phyloP scores from a whole-genome alignment of 2,888 invertebrate genomes.

The Nymphalis urticae region DNA sequence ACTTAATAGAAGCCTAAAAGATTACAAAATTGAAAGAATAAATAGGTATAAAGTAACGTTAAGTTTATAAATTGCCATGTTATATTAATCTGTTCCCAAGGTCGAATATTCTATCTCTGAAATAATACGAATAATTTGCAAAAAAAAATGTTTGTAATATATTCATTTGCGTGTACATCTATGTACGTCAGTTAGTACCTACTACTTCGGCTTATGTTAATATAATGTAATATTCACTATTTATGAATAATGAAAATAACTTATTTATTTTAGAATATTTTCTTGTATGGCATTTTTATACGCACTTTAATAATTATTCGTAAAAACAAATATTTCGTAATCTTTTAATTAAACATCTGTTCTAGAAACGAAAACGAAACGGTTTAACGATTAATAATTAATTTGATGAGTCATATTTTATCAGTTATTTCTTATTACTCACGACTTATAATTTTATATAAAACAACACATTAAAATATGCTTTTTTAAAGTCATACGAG shows the following conservation, averaged over 20 bases:
- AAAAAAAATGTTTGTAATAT: too few species aligned
- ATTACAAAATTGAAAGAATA: too few species aligned
- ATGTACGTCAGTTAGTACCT: too few species aligned
- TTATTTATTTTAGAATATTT: not conserved
- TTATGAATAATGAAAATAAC: not conserved
- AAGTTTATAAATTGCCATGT: too few species aligned
- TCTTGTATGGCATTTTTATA: not conserved
- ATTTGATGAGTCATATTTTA: slow-evolving; percentile 33
- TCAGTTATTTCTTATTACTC: slow-evolving; percentile 20
- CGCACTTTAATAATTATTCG: not conserved
- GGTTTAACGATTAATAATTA: slow-evolving; percentile 37
- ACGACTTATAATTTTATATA: slow-evolving; percentile 15
- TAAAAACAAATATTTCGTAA: slow-evolving; percentile 14
- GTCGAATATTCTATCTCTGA: too few species aligned
- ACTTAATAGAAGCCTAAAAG: too few species aligned
- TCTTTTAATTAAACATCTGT: slow-evolving; percentile 35
- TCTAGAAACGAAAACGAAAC: slow-evolving; percentile 32
- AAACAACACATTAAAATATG: not conserved
- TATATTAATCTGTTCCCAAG: too few species aligned
- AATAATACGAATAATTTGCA: too few species aligned
- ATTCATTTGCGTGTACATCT: too few species aligned
- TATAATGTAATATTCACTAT: not conserved
- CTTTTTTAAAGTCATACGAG: slow-evolving; percentile 1
- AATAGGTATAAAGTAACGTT: too few species aligned
- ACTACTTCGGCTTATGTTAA: too few species aligned